Base-by-base conservation (phyloP, 2,888 invertebrate species). In the Drosophila neotestacea region DNA sequence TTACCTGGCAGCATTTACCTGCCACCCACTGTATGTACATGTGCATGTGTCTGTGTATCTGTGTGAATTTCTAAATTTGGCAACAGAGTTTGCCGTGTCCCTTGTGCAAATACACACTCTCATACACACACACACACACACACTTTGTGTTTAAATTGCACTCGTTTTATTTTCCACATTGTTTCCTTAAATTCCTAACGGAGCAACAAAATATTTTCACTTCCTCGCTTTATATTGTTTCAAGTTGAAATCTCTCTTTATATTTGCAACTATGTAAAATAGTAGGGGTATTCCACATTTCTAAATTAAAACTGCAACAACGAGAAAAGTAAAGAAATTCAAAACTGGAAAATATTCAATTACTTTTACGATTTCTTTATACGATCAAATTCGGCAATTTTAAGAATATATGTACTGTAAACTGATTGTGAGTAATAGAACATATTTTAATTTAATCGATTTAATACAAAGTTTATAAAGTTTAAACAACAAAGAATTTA, bases 11-110 rank as follows among this genome's bases (percentile, higher is more conserved):
- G 48, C 46, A 59, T 56, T 58, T 62, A 51, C 59, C 59, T 67
- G 36, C 16, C 16, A 16, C 16, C 16, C 16, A 16, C 16, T n/a
- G 13, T 46, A 10, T 27, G 22, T 44, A 22, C 13, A 30, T 47
- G 30, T 48, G 39, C 47, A 11, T n/a, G 22, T 28, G 39, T 47
- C 16, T 48, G 39, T 59, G 30, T n/a, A 22, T 34, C 4, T 51
- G n/a, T 13, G 16, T 2, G 34, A 52, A 28, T 48, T 59, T 47
- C 54, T 60, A 56, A 65, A 71, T 71, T 71, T 73, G 62, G 66
- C 62, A 39, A 62, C 42, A 59, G 22, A 52, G 46, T 56, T 66
- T n/a, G 11, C 46, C 50, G 39, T 32, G 36, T 51, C 62, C 47
- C 55, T 16, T 34, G 13, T 47, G 13, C 36, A 16, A 11, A 34